These are phyloP conservation scores for Parazoanthus atlanticus DNA, from an alignment of 92 coral and sea anemone genomes.

Conservation along the genomic window DNA sequence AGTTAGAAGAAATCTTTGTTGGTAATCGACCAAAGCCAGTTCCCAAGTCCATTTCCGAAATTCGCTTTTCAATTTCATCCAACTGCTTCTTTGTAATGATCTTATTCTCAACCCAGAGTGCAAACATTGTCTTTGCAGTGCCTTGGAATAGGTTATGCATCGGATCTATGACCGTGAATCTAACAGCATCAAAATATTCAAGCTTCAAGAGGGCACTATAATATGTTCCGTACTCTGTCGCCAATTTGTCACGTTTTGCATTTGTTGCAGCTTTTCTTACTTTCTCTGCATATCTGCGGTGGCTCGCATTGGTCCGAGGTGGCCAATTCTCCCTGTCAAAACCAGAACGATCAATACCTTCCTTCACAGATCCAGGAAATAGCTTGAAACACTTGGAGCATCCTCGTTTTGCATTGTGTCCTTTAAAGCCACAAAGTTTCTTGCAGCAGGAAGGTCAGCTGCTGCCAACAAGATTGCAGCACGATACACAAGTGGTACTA, in stretches of 20 bases:
- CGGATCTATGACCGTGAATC: constrained; percentile 64
- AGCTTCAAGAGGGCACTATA: constrained; percentile 57
- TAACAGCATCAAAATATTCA: constrained; percentile 67
- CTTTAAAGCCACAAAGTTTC: constrained; percentile 51
- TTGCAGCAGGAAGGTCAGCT: constrained; percentile 58
- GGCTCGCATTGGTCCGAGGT: not conserved
- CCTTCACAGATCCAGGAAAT: constrained; percentile 45
- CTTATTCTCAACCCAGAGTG: not conserved
- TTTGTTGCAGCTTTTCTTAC: constrained; percentile 47
- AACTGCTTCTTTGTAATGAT: not conserved
- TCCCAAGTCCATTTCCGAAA: not conserved
- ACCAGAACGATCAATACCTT: constrained; percentile 48
- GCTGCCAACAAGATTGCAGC: constrained; percentile 56
- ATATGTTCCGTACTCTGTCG: constrained; percentile 57
- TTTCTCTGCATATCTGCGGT: constrained; percentile 54
- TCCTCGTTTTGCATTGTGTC: constrained; percentile 53
- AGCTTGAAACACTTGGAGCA: constrained; percentile 58
- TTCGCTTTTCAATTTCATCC: not conserved
- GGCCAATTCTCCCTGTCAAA: constrained; percentile 55
- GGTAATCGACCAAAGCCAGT: not conserved
- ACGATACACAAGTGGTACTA: constrained; percentile 7
- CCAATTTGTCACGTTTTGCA: constrained; percentile 44
- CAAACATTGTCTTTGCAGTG: not conserved
- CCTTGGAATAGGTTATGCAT: constrained; percentile 70
- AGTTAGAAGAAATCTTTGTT: no score